Evolutionary conservation across 1,140 invertebrate genomes (phyloP).

Genomic region (Alviniconcha marisindica): DNA sequence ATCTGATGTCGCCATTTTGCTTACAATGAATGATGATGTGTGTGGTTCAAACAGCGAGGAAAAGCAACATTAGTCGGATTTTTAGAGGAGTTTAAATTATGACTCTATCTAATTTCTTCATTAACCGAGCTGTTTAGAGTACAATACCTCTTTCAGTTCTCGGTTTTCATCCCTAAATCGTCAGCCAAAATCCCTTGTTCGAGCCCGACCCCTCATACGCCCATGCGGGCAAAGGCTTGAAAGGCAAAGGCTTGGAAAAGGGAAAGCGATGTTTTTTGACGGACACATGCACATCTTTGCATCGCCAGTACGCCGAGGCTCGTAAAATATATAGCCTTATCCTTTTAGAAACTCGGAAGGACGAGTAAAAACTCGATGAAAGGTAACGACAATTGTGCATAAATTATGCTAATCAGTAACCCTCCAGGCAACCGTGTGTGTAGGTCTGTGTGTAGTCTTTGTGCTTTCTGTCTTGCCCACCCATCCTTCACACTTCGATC

Average conservation of each 20-base stretch:
- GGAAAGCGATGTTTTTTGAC: slow-evolving; percentile 34
- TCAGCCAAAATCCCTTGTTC: slow-evolving; percentile 39
- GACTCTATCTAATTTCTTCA: slow-evolving; percentile 31
- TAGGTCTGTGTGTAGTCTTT: slow-evolving; percentile 13
- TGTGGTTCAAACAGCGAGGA: slow-evolving; percentile 40
- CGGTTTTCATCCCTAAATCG: slow-evolving; percentile 27
- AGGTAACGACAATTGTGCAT: slow-evolving; percentile 46
- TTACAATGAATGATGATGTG: slow-evolving; percentile 41
- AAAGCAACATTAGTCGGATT: slow-evolving; percentile 34
- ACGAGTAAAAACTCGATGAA: slow-evolving; percentile 42
- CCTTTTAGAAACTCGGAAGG: slow-evolving; percentile 34
- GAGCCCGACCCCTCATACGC: slow-evolving; percentile 35
- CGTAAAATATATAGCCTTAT: slow-evolving; percentile 31
- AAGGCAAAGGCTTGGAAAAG: slow-evolving; percentile 36
- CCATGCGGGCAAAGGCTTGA: slow-evolving; percentile 36
- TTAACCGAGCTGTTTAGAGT: slow-evolving; percentile 40
- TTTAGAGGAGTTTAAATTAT: slow-evolving; percentile 35
- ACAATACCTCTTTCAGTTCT: slow-evolving; percentile 29
- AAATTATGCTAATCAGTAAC: slow-evolving; percentile 47
- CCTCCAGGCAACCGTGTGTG: background rate
- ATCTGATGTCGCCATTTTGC: slow-evolving; percentile 46
- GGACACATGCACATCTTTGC: slow-evolving; percentile 36
- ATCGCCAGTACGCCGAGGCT: slow-evolving; percentile 41
- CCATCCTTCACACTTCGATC: background rate
- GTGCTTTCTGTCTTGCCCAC: slow-evolving; percentile 25